Percentiles rank a stretch among this genome's conserved stretches.
phyloP scores from a whole-genome alignment of 2,888 invertebrate species.

The Smittia sp. region DNA sequence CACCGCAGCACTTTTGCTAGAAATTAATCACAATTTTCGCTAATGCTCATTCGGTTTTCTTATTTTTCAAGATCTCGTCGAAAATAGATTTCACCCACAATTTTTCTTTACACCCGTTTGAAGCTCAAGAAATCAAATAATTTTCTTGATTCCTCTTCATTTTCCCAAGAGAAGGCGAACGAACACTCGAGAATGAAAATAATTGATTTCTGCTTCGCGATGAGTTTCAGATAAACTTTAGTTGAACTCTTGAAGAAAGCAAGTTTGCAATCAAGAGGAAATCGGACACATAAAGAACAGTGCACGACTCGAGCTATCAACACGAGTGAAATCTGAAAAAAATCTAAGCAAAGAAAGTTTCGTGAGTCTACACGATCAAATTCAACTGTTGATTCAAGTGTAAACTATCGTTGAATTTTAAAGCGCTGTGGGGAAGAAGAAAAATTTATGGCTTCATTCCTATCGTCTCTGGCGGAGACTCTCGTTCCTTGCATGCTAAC shows the following conservation, averaged over 20 bases:
- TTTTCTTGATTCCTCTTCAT: not conserved
- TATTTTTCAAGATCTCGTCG: not conserved
- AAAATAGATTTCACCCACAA: slow-evolving; percentile 39
- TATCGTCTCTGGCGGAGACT: no score
- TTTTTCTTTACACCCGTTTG: slow-evolving; percentile 19
- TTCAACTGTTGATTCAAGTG: slow-evolving; percentile 40
- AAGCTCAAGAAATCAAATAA: slow-evolving; percentile 10
- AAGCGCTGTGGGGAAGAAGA: not conserved
- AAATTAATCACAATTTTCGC: not conserved
- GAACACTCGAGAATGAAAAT: slow-evolving; percentile 12
- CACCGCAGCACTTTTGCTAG: not conserved
- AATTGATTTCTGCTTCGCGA: not conserved
- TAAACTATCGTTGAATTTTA: slow-evolving; percentile 31
- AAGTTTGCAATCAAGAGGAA: no score
- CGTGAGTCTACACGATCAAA: not conserved
- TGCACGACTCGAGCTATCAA: no score
- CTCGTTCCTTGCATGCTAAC: not conserved
- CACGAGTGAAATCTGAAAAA: no score
- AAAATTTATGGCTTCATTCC: no score
- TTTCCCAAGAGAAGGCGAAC: not conserved
- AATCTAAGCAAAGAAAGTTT: not conserved
- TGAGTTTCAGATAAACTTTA: no score
- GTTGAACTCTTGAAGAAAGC: no score
- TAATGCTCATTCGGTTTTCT: not conserved
- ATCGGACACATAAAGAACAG: no score